phyloP scores from a whole-genome alignment of 2,888 invertebrate species.

The Drosophila setosimentum region DNA sequence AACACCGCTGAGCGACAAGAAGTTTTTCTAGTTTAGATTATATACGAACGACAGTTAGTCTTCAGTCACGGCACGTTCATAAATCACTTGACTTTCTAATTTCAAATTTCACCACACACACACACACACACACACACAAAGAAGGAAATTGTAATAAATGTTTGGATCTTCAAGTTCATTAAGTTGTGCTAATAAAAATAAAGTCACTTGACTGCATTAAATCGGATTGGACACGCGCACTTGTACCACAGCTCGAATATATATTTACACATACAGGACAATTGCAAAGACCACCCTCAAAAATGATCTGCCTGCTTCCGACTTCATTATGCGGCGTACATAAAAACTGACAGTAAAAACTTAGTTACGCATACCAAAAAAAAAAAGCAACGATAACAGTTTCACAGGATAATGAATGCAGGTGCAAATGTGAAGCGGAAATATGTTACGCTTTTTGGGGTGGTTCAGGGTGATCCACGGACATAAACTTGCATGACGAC shows the following conservation, averaged over 20 bases:
- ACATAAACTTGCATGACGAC: constrained; percentile 56
- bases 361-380: constrained; percentile 75
- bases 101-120: constrained; percentile 54
- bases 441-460: constrained; percentile 77
- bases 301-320: constrained; percentile 1
- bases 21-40: constrained; percentile 5
- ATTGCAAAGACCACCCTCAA: constrained; percentile 14
- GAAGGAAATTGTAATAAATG: constrained; percentile 72
- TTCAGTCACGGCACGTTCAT: constrained; percentile 63
- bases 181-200: constrained; percentile 82
- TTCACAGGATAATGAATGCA: constrained; percentile 73
- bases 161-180: constrained; percentile 79
- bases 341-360: constrained; percentile 76
- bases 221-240: constrained; percentile 84
- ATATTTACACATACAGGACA: background rate
- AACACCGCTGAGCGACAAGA: constrained; percentile 4
- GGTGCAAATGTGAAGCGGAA: constrained; percentile 79
- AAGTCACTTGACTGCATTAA: constrained; percentile 81
- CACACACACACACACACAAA: background rate
- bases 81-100: constrained; percentile 78
- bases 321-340: constrained; percentile 54
- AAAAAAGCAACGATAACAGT: constrained; percentile 34
- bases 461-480: constrained; percentile 33
- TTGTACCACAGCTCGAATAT: constrained; percentile 61
- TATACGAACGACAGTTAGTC: constrained; percentile 33